phyloP scores from a whole-genome alignment of 2,888 invertebrate species.

The Petrolisthes manimaculis region DNA sequence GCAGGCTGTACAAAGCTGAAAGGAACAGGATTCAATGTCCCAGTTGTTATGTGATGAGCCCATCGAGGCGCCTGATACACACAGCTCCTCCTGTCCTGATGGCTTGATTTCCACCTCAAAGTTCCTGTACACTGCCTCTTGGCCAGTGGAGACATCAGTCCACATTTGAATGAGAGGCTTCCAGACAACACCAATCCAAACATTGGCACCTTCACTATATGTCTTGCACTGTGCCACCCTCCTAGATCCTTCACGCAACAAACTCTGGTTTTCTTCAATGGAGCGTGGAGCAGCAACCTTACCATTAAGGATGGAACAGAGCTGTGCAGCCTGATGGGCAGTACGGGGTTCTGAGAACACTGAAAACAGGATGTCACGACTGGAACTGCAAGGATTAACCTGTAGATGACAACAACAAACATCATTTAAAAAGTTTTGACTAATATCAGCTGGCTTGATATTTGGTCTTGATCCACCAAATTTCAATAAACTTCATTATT shows the following conservation, averaged over 20 bases:
- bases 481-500: neutral
- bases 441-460: neutral
- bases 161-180: conserved; percentile 1
- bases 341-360: conserved; percentile 33
- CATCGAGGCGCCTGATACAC: conserved; percentile 1
- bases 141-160: neutral
- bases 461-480: neutral
- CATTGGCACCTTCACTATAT: conserved; percentile 6
- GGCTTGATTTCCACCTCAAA: conserved; percentile 34
- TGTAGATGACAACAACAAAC: neutral
- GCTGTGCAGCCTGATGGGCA: neutral
- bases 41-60: conserved; percentile 4
- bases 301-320: conserved; percentile 34
- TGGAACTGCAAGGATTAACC: conserved; percentile 2
- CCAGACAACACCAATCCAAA: conserved; percentile 39
- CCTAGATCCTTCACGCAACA: conserved; percentile 18
- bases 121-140: conserved; percentile 15
- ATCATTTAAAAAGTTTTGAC: neutral
- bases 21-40: conserved; percentile 26
- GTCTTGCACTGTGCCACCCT: conserved; percentile 23
- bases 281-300: neutral
- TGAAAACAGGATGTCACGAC: conserved; percentile 24
- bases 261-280: conserved; percentile 3
- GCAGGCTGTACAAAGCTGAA: conserved; percentile 28
- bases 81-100: neutral